Evolutionary conservation across 2,888 invertebrate species (phyloP).

Genomic region (Philereme vetulata): DNA sequence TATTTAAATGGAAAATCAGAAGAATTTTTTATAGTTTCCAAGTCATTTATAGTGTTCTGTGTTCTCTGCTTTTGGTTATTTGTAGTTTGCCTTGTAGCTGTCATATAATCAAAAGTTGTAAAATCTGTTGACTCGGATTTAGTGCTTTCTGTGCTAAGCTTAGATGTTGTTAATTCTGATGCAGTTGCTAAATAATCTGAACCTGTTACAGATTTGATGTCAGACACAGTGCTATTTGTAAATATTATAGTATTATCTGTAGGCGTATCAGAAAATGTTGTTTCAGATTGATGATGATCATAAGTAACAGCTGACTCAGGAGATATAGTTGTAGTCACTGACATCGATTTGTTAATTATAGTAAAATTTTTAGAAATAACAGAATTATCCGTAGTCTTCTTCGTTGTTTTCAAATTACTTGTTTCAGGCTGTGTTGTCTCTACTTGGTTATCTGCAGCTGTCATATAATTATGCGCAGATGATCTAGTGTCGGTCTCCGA

Average conservation of each 20-base stretch:
- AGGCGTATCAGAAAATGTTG: neutral
- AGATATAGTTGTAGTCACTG: neutral
- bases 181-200: neutral
- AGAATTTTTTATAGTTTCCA: neutral
- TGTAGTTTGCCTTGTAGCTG: neutral
- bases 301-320: neutral
- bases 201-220: neutral
- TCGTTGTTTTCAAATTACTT: too few species aligned
- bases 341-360: neutral
- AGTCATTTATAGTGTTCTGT: neutral
- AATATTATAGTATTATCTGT: neutral
- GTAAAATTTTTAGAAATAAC: conserved; percentile 1
- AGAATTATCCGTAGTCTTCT: neutral
- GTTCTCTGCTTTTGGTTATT: neutral
- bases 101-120: neutral
- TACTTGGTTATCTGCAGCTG: too few species aligned
- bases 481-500: too few species aligned
- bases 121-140: neutral
- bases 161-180: neutral
- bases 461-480: too few species aligned
- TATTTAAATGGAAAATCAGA: neutral
- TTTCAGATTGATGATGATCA: neutral
- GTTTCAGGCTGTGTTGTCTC: too few species aligned
- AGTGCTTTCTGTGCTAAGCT: too few species aligned
- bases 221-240: neutral